Evolutionary conservation across 2,113 vertebrate genomes (phyloP).

Genomic region (Thryonomys swinderianus): DNA sequence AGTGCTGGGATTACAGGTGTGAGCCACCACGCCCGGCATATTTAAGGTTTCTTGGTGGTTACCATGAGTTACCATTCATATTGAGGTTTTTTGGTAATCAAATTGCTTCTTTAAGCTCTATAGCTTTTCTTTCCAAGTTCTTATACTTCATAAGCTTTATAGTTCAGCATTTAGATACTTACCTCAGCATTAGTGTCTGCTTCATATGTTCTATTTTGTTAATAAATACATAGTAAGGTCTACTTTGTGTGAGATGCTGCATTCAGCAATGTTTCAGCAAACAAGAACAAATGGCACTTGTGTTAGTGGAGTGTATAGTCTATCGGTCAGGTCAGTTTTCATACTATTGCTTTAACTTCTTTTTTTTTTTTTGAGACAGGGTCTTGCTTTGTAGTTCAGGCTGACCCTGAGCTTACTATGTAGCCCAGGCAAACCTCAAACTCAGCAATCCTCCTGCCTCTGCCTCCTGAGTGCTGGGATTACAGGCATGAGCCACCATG

Average conservation of each 20-base stretch:
- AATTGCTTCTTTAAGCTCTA: background rate
- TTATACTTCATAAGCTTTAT: background rate
- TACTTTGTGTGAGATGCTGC: background rate
- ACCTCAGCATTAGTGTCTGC: background rate
- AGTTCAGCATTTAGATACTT: background rate
- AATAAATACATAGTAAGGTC: background rate
- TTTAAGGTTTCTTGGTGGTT: background rate
- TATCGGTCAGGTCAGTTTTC: background rate
- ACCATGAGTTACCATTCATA: background rate
- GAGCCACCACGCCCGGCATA: no score
- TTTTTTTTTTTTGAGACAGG: no score
- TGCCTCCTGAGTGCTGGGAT: no score
- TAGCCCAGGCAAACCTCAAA: no score
- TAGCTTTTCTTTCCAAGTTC: constrained; percentile 3
- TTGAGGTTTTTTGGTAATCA: constrained; percentile 13
- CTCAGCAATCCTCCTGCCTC: no score
- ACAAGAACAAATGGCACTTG: background rate
- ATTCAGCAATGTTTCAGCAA: background rate
- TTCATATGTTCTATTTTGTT: constrained; percentile 34
- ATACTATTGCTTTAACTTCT: background rate
- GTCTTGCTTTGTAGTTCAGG: no score
- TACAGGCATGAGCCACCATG: no score
- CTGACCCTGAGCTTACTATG: no score
- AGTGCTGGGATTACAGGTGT: no score
- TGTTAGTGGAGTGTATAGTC: background rate